Conservation (phyloP, 2,888 invertebrate genomes). For the Pseudococcus viburni region DNA sequence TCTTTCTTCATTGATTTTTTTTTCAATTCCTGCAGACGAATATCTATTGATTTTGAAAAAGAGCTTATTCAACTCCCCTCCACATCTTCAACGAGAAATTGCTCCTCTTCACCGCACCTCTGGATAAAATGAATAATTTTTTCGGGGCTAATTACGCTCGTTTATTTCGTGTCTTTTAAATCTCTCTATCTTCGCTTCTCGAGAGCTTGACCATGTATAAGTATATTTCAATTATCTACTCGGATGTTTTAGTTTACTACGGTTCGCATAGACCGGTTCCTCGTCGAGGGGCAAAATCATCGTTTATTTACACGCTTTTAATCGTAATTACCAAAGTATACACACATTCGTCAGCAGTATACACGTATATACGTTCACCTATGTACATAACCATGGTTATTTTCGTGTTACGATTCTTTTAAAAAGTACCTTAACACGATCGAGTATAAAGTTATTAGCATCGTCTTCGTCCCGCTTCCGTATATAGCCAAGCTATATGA, state of each 20-base stretch:
- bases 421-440: conserved; percentile 17
- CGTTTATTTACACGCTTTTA: conserved; percentile 36
- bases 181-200: not conserved
- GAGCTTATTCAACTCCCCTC: no score
- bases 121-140: conserved; percentile 1
- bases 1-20: no score
- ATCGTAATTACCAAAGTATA: conserved; percentile 12
- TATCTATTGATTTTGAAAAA: no score
- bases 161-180: conserved; percentile 7
- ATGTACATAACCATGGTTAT: not conserved
- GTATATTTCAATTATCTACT: conserved; percentile 14
- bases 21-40: no score
- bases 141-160: conserved; percentile 18
- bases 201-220: conserved; percentile 4
- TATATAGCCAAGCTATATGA: not conserved
- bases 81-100: no score
- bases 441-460: conserved; percentile 18
- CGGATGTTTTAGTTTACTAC: not conserved
- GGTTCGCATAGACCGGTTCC: not conserved
- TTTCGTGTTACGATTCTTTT: not conserved
- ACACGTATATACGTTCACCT: not conserved
- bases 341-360: conserved; percentile 7
- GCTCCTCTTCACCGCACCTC: no score
- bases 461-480: conserved; percentile 2
- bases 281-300: not conserved